Base-by-base conservation (phyloP, 2,888 invertebrate genomes). In the Phalangium opilio region DNA sequence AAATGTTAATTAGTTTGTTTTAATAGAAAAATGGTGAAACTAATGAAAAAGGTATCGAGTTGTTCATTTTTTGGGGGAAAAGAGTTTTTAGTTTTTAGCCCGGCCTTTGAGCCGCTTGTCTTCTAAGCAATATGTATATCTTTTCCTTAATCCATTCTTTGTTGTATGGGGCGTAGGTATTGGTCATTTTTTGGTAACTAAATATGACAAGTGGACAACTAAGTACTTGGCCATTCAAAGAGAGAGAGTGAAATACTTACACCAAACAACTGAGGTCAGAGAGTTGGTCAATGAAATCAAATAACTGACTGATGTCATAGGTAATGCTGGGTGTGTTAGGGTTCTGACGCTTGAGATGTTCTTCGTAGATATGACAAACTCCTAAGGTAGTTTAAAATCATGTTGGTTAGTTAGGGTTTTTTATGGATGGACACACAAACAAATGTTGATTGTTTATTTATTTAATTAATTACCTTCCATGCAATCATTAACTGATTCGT, bases 111-210 rank as follows among this genome's bases (percentile, higher is more conserved):
- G 27, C 27, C 27, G 91, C 93, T 68, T 93, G 89, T 57, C 90
- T 79, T 58, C 74, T 63, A 53, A 96, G 70, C 60, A 96, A 70
- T 3, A 93, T 83, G 63, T 95, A 96, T 54, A 96, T 93, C 66
- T 96, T 93, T 65, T 96, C 95, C 67, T 98, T 98, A 49, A 98
- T 90, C 95, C 95, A 96, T 61, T 91, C 91, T 70, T 96, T 96
- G 67, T 95, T 95, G 70, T 95, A 95, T 0, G 96, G 96, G 1
- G 90, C 86, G 62, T 98, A 98, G 0, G 90, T 89, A 63, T 89
- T 89, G 38, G 86, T 85, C 10, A 84, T 83, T 65, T 91, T 91
- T 70, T 93, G 87, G 36, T 50, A 52, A 7, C 51, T 47, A n/a
- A 14, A 39, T 14, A 40, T 3, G 18, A 38, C 4, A 7, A 27